Conservation (phyloP, 2,888 invertebrate species). For the Cataglyphis cursor region DNA sequence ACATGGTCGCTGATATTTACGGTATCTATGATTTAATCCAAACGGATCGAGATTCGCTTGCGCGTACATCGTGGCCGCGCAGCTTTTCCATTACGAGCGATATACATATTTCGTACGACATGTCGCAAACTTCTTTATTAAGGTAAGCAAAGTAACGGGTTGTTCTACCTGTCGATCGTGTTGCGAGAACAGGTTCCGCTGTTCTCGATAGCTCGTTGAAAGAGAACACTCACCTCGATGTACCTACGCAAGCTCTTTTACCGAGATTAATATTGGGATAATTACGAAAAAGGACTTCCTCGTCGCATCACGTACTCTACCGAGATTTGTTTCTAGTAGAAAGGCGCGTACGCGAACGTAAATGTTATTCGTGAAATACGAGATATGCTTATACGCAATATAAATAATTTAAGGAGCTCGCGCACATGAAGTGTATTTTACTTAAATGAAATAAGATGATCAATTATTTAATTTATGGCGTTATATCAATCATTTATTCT, state of each 20-base stretch:
- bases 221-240: slow-evolving; percentile 41
- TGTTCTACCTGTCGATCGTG: slow-evolving; percentile 41
- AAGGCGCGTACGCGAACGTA: neutral
- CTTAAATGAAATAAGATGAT: slow-evolving; percentile 31
- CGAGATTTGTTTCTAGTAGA: slow-evolving; percentile 21
- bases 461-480: slow-evolving; percentile 19
- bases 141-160: slow-evolving; percentile 51
- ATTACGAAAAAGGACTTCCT: slow-evolving; percentile 49
- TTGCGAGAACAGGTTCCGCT: slow-evolving; percentile 63
- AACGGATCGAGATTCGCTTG: neutral
- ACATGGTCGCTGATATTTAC: neutral
- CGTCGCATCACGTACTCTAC: neutral
- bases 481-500: slow-evolving; percentile 13
- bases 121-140: slow-evolving; percentile 70
- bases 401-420: slow-evolving; percentile 34
- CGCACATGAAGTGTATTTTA: neutral
- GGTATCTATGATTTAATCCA: neutral
- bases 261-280: slow-evolving; percentile 58
- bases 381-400: slow-evolving; percentile 23
- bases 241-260: slow-evolving; percentile 62
- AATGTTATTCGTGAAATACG: slow-evolving; percentile 34
- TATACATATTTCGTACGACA: slow-evolving; percentile 33
- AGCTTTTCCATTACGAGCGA: slow-evolving; percentile 57
- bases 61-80: slow-evolving; percentile 38
- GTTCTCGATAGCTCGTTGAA: slow-evolving; percentile 54